Base-by-base conservation (phyloP, 2,888 invertebrate genomes). In the Cryptus viduatorius region DNA sequence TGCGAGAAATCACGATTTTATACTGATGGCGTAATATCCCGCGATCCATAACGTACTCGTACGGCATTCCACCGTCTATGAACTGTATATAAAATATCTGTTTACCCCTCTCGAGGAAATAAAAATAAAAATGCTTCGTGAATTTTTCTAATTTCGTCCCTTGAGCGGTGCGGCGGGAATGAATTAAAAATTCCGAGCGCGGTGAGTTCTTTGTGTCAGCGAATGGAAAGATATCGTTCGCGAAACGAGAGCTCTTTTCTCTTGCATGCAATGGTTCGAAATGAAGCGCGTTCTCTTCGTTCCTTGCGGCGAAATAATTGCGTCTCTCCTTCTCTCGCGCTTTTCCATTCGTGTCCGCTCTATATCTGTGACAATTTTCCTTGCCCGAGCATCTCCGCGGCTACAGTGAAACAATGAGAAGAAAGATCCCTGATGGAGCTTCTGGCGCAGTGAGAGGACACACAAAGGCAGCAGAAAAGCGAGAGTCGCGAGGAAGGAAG, bases 151-250 rank as follows among this genome's bases (percentile, higher is more conserved):
- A 71, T 82, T 82, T 56, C 12, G 53, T 24, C 24, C 10, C 65
- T 50, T 24, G 46, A 24, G 14, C 29, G 37, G 46, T 44, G 14
- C 7, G 12, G 48, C n/a, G 46, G 16, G 68, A 31, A 59, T 4
- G 76, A 82, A 82, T 82, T 82, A 77, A 82, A 77, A 82, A 82
- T 82, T 59, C 71, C 71, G 31, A 65, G 37, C 31, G 65, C 24
- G 12, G 59, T 31, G 69, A 56, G 53, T 37, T 46, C 48, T 31
- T 69, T 46, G 64, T 64, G 12, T 19, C 24, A 14, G 53, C 3
- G 50, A 10, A 24, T 56, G 61, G 61, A 61, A 61, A 42, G 29
- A 61, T 31, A 78, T 77, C 76, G 46, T 68, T 44, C 77, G 67
- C 29, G 46, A 61, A 59, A 19, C 24, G 61, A 37, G 53, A 16